A percentile compares a stretch with the other conserved stretches of the same genome.
These are phyloP conservation scores for Gadus macrocephalus DNA, from an alignment of 2,113 vertebrate genomes.

Conservation along the genomic window DNA sequence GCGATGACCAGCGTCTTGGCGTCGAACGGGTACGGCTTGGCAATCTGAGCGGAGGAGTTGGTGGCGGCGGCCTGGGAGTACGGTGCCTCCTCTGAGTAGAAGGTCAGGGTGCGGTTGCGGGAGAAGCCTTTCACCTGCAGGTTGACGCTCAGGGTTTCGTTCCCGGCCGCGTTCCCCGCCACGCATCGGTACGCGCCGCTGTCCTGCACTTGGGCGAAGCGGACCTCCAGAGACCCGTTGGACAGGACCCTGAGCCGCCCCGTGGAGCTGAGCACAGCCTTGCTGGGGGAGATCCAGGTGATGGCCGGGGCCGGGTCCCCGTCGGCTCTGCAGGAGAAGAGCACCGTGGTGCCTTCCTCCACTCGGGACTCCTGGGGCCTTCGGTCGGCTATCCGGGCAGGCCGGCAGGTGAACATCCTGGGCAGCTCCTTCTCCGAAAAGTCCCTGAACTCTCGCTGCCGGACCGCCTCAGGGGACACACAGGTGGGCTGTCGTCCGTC, in stretches of 20 bases:
- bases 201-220: constrained; percentile 76
- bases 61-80: constrained; percentile 61
- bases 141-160: constrained; percentile 75
- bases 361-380: constrained; percentile 68
- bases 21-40: constrained; percentile 72
- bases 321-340: constrained; percentile 79
- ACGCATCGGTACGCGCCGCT: constrained; percentile 78
- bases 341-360: constrained; percentile 73
- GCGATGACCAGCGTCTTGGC: constrained; percentile 81
- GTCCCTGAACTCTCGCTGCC: constrained; percentile 73
- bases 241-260: constrained; percentile 75
- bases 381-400: constrained; percentile 70
- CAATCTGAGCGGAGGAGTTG: constrained; percentile 66
- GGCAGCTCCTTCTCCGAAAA: constrained; percentile 78
- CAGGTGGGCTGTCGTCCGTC: constrained; percentile 78
- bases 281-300: constrained; percentile 78
- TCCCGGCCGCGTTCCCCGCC: constrained; percentile 81
- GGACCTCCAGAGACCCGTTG: constrained; percentile 81
- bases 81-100: constrained; percentile 60
- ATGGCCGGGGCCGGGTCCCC: constrained; percentile 78
- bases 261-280: constrained; percentile 54
- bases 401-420: constrained; percentile 77
- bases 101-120: constrained; percentile 61
- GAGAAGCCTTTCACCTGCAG: constrained; percentile 74
- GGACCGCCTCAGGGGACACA: constrained; percentile 59